Evolutionary conservation across 2,113 vertebrate genomes (phyloP).

Genomic region (Sprattus sprattus): DNA sequence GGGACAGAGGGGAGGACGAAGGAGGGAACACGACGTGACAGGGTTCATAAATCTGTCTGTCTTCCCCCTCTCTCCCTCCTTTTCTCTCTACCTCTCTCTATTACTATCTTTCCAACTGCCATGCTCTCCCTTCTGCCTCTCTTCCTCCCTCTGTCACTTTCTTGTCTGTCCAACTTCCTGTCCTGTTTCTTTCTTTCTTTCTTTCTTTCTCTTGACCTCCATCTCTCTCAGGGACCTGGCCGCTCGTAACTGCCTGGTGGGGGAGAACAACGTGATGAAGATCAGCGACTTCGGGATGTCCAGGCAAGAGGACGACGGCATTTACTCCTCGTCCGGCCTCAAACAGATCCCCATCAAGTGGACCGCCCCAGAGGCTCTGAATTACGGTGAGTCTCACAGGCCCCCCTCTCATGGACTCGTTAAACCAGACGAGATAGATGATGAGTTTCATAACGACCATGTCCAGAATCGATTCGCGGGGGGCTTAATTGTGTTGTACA

Average conservation of each 20-base stretch:
- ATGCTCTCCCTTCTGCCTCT: neutral
- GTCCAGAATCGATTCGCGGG: neutral
- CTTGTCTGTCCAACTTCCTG: neutral
- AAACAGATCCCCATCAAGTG: constrained; percentile 99
- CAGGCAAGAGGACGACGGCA: constrained; percentile 92
- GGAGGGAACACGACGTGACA: neutral
- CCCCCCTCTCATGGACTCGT: neutral
- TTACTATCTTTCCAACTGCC: neutral
- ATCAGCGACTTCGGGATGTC: constrained; percentile 99
- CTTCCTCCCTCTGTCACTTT: neutral
- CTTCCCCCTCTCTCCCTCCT: neutral
- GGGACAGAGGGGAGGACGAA: neutral
- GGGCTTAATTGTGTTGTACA: neutral
- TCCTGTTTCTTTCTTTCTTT: neutral
- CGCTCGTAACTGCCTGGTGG: constrained; percentile 93
- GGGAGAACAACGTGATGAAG: constrained; percentile 87
- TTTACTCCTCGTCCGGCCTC: constrained; percentile 94
- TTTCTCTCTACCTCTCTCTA: neutral
- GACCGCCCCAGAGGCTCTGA: constrained; percentile 97
- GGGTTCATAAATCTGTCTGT: neutral
- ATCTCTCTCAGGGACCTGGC: constrained; percentile 84
- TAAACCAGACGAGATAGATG: neutral
- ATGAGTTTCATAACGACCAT: neutral
- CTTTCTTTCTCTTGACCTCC: neutral
- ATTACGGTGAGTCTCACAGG: constrained; percentile 80